phyloP scores from a whole-genome alignment of 2,113 vertebrate genomes.

The Alexandromys fortis region DNA sequence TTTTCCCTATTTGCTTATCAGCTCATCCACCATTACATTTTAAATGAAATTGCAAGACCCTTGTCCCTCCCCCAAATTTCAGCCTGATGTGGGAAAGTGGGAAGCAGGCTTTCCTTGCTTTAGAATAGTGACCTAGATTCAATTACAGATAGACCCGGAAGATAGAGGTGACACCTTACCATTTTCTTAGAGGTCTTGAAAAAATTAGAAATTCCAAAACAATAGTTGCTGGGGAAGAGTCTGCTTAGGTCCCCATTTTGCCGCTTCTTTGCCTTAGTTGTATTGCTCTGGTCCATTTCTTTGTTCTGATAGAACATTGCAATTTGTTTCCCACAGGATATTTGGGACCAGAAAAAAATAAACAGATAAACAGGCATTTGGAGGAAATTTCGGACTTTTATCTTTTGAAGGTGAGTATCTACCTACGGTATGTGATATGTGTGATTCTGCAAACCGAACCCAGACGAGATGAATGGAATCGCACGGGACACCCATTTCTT shows the following conservation, averaged over 20 bases:
- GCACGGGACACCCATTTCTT: neutral
- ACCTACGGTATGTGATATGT: neutral
- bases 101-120: conserved; percentile 93
- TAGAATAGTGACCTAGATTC: conserved; percentile 98
- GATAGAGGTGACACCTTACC: conserved; percentile 90
- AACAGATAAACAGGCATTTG: conserved; percentile 19
- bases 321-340: conserved; percentile 40
- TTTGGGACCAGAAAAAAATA: neutral
- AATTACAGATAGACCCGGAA: conserved; percentile 97
- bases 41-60: conserved; percentile 95
- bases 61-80: conserved; percentile 93
- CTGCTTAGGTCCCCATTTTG: conserved; percentile 61
- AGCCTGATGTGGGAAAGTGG: conserved; percentile 93
- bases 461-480: conserved; percentile 30
- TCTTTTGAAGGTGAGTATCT: conserved; percentile 31
- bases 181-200: conserved; percentile 85
- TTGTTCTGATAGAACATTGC: conserved; percentile 55
- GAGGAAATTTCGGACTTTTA: conserved; percentile 66
- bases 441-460: neutral
- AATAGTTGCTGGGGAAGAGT: conserved; percentile 70
- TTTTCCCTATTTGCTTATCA: conserved; percentile 93
- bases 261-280: conserved; percentile 17
- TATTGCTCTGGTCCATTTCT: conserved; percentile 55
- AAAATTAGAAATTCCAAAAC: conserved; percentile 80
- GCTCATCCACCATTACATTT: conserved; percentile 98